Evolutionary conservation across 2,797 vertebrate genomes (phyloP).

Genomic region (Simalia tracyae): DNA sequence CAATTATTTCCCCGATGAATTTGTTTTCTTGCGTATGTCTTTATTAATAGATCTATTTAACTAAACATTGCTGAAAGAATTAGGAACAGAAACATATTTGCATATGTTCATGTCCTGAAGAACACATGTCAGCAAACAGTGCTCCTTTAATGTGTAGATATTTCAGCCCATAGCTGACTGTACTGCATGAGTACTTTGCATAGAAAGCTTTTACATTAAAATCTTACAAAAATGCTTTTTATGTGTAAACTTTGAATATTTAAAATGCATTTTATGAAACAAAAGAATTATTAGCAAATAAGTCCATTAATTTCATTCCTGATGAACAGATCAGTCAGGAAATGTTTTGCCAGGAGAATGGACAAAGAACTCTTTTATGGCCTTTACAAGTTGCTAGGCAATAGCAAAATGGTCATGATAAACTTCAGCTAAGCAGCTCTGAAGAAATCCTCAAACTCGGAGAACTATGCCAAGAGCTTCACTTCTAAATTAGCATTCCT

Average conservation of each 20-base stretch:
- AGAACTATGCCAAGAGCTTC: slow-evolving; percentile 69
- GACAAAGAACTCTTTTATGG: slow-evolving; percentile 87
- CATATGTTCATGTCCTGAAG: slow-evolving; percentile 1
- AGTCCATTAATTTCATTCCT: slow-evolving; percentile 66
- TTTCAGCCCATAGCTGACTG: slow-evolving; percentile 21
- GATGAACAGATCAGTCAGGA: slow-evolving; percentile 77
- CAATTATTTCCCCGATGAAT: not conserved
- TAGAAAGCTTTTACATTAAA: slow-evolving; percentile 27
- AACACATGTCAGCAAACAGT: slow-evolving; percentile 23
- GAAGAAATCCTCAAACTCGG: slow-evolving; percentile 76
- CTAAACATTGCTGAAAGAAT: not conserved
- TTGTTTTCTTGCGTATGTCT: not conserved
- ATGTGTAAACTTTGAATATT: slow-evolving; percentile 22
- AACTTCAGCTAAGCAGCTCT: slow-evolving; percentile 82
- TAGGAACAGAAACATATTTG: not conserved
- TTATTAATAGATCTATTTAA: not conserved
- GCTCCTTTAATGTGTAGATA: slow-evolving; percentile 20
- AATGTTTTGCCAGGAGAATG: slow-evolving; percentile 74
- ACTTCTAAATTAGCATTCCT: slow-evolving; percentile 77
- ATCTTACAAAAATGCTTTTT: not conserved
- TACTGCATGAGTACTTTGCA: slow-evolving; percentile 21
- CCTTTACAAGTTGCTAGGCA: slow-evolving; percentile 84
- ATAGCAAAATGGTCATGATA: slow-evolving; percentile 82
- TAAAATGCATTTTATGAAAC: slow-evolving; percentile 30
- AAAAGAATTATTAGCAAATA: slow-evolving; percentile 63